A percentile compares a stretch with the other conserved stretches of the same genome.
Conservation (phyloP, 2,797 vertebrate genomes). For the Acanthurus lineatus region DNA sequence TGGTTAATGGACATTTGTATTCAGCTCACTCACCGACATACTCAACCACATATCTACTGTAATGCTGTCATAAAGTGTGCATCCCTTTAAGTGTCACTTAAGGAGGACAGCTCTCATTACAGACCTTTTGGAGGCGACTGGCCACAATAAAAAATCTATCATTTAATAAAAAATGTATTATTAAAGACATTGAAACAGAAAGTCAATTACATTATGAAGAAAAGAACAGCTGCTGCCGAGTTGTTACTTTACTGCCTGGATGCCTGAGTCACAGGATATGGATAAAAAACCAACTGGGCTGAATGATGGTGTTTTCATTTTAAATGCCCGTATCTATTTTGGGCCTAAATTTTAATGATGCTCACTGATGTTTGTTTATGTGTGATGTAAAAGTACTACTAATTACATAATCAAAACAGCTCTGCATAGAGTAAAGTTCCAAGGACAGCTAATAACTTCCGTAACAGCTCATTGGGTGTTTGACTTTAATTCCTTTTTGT, state of each 20-base stretch:
- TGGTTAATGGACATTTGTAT: constrained; percentile 52
- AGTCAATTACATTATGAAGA: constrained; percentile 13
- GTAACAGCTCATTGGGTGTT: background rate
- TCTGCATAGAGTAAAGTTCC: constrained; percentile 11
- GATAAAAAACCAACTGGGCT: constrained; percentile 29
- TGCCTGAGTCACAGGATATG: constrained; percentile 35
- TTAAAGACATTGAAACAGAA: constrained; percentile 45
- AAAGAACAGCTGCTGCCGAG: constrained; percentile 31
- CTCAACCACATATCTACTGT: constrained; percentile 23
- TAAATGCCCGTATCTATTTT: constrained; percentile 34
- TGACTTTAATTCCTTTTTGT: constrained; percentile 27
- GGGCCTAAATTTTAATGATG: constrained; percentile 41
- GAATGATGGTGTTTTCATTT: constrained; percentile 36
- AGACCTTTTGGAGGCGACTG: constrained; percentile 39
- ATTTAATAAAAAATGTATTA: constrained; percentile 53
- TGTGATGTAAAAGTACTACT: constrained; percentile 19
- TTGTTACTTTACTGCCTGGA: constrained; percentile 26
- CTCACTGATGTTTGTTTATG: constrained; percentile 38
- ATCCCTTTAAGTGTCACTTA: constrained; percentile 29
- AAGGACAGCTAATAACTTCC: constrained; percentile 30
- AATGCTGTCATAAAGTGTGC: constrained; percentile 1
- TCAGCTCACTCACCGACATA: background rate
- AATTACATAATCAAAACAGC: constrained; percentile 41
- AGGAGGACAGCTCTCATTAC: constrained; percentile 36
- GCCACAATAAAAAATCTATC: constrained; percentile 40